Evolutionary conservation across 2,113 vertebrate genomes (phyloP).

Genomic region (Catharus minimus): DNA sequence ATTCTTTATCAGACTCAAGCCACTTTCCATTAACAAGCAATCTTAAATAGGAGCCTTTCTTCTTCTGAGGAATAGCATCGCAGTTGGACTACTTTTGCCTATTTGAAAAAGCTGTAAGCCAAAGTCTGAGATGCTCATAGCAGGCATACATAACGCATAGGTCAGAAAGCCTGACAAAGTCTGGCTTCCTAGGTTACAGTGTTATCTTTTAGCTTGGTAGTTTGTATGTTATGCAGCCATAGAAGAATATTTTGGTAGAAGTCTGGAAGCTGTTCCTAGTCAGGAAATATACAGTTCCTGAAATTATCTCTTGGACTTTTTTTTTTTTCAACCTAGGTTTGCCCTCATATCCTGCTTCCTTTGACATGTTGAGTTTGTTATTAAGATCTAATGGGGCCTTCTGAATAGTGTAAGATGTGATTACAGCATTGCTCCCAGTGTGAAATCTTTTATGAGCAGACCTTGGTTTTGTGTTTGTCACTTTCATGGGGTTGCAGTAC

Average conservation of each 20-base stretch:
- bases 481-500: background rate
- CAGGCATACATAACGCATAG: fast-evolving
- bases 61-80: background rate
- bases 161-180: background rate
- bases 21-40: background rate
- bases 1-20: background rate
- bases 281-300: background rate
- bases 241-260: background rate
- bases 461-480: background rate
- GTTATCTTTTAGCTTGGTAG: background rate
- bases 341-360: background rate
- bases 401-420: background rate
- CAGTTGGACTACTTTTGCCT: background rate
- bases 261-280: background rate
- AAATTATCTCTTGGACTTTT: background rate
- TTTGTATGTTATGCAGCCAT: background rate
- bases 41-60: background rate
- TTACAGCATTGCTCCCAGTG: background rate
- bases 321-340: background rate
- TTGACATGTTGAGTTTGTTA: background rate
- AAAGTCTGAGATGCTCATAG: background rate
- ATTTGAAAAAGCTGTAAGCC: background rate
- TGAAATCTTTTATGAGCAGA: background rate
- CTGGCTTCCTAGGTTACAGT: background rate
- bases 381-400: background rate